Base-by-base conservation (phyloP, 2,888 invertebrate genomes). In the Rhabditoides inermis region DNA sequence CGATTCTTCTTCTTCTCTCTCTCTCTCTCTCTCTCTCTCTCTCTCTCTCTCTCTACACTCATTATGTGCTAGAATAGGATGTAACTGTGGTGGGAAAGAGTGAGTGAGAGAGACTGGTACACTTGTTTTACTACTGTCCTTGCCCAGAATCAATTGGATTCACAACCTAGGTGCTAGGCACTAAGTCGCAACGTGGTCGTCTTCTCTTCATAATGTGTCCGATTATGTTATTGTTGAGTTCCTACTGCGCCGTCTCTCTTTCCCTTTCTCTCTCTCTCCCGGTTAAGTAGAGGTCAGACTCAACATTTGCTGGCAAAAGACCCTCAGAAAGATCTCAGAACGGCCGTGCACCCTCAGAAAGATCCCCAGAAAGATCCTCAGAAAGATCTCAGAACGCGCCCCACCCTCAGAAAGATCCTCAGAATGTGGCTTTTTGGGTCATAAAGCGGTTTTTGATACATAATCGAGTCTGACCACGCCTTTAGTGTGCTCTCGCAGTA, bases 111-210 rank as follows among this genome's bases (percentile, higher is more conserved):
- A 25, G 7, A 22, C 2, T 6, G 32, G 45, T 18, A 32, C 35
- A 15, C 23, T 30, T 45, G 30, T 22, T 32, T 20, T 5, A 26
- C 18, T 32, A 12, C n/a, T 27, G 2, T 42, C 18, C 23, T 50
- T 41, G 18, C 30, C 27, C 41, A 27, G 18, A 46, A 47, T 47
- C 47, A 51, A 55, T 51, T 51, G 49, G 49, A 49, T 52, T 49
- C 56, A 56, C 52, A 53, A 49, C 37, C 39, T 56, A 41, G 49
- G 49, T 56, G 41, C 50, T 53, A 46, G 12, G 25, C 18, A 10
- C 51, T 42, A 15, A 18, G 23, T 35, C 32, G 27, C 22, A 12
- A 2, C 35, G 41, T 20, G 49, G 45, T 25, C 46, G 36, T 49
- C 53, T 51, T 42, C 42, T 49, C 18, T 35, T 50, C 49, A 37